Evolutionary conservation across 2,888 invertebrate genomes (phyloP).

Genomic region (Drosophila longiperda): DNA sequence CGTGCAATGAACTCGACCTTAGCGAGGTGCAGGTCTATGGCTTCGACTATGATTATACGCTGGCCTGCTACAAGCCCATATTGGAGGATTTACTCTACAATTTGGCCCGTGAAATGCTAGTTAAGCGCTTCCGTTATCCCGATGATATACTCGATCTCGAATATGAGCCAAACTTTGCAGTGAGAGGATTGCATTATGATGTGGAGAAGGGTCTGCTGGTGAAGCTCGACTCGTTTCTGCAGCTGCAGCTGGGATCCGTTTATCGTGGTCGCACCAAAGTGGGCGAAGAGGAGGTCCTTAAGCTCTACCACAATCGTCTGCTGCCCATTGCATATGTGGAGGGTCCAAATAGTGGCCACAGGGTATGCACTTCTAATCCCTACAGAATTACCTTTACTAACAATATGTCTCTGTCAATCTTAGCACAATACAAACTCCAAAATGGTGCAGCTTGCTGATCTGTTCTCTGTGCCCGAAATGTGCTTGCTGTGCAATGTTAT

Average conservation of each 20-base stretch:
- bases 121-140: constrained; percentile 97
- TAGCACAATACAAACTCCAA: constrained; percentile 85
- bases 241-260: constrained; percentile 97
- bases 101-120: constrained; percentile 93
- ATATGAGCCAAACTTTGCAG: constrained; percentile 97
- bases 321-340: constrained; percentile 95
- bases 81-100: constrained; percentile 96
- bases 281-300: constrained; percentile 92
- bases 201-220: constrained; percentile 96
- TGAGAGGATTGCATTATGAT: constrained; percentile 99
- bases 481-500: constrained; percentile 96
- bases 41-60: constrained; percentile 99
- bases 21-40: constrained; percentile 97
- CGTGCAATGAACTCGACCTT: constrained; percentile 97
- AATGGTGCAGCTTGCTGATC: constrained; percentile 98
- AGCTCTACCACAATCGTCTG: constrained; percentile 93
- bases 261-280: constrained; percentile 94
- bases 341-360: constrained; percentile 88
- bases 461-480: constrained; percentile 99
- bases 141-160: constrained; percentile 91
- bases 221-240: constrained; percentile 97
- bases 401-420: neutral
- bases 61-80: constrained; percentile 96
- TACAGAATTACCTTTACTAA: neutral
- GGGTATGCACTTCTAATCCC: constrained; percentile 7